Conservation (phyloP, 2,888 invertebrate genomes). For the Brachynemurus nebulosus region DNA sequence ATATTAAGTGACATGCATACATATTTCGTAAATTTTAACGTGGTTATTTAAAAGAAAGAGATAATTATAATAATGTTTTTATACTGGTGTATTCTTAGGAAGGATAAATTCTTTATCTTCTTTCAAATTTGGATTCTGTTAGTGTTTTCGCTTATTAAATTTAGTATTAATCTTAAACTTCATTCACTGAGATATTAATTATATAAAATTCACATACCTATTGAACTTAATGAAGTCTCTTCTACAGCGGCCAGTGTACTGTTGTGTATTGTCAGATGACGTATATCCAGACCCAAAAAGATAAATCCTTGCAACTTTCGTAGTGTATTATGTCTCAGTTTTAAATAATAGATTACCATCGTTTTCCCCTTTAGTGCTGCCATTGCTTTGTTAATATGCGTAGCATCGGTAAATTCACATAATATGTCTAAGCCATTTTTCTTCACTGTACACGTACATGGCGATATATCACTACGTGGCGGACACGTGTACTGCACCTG, state of each 20-base stretch:
- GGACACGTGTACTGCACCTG: slow-evolving; percentile 57
- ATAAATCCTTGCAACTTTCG: slow-evolving; percentile 76
- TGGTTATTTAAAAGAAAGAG: too few relatives aligned
- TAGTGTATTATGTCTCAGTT: slow-evolving; percentile 72
- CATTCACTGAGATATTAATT: slow-evolving; percentile 17
- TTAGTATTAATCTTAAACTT: slow-evolving; percentile 79
- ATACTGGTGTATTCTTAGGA: too few relatives aligned
- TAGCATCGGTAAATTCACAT: slow-evolving; percentile 74
- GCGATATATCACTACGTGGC: slow-evolving; percentile 54
- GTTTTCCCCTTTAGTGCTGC: slow-evolving; percentile 65
- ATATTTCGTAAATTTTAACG: too few relatives aligned
- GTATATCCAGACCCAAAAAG: slow-evolving; percentile 75
- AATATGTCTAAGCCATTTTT: slow-evolving; percentile 79
- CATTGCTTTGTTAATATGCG: slow-evolving; percentile 69
- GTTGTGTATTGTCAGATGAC: slow-evolving; percentile 77
- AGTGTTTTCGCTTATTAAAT: too few relatives aligned
- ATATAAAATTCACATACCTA: slow-evolving; percentile 42
- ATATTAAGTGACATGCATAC: too few relatives aligned
- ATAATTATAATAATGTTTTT: too few relatives aligned
- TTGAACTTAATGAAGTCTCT: slow-evolving; percentile 73
- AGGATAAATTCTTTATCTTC: too few relatives aligned
- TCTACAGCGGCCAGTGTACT: slow-evolving; percentile 79
- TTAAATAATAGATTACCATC: slow-evolving; percentile 74
- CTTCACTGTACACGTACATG: slow-evolving; percentile 73
- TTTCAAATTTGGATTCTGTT: too few relatives aligned